Evolutionary conservation across 2,113 vertebrate species (phyloP).

Genomic region (Xyrauchen texanus): DNA sequence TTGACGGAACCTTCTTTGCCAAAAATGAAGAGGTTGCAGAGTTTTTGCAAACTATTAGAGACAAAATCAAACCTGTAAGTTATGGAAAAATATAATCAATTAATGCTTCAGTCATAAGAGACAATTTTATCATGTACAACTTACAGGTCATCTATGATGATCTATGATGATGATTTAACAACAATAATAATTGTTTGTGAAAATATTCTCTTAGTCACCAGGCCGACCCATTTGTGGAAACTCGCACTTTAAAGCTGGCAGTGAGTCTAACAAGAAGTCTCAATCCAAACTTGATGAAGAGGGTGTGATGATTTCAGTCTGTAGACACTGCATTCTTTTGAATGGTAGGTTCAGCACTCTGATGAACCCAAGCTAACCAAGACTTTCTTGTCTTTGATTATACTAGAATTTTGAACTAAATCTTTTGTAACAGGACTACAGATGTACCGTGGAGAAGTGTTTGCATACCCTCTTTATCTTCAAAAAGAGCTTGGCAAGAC

Average conservation of each 20-base stretch:
- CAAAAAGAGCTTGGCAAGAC: conserved; percentile 18
- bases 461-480: conserved; percentile 20
- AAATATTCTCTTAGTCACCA: conserved; percentile 11
- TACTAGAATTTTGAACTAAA: not conserved
- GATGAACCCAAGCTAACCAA: conserved; percentile 10
- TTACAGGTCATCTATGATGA: not conserved
- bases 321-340: conserved; percentile 15
- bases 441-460: conserved; percentile 5
- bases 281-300: conserved; percentile 16
- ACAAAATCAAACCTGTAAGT: conserved; percentile 18
- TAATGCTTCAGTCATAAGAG: conserved; percentile 13
- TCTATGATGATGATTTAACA: conserved; percentile 10
- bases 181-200: conserved; percentile 5
- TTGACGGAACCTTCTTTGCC: conserved; percentile 11
- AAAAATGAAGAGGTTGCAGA: conserved; percentile 12
- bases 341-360: conserved; percentile 8
- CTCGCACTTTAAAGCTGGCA: conserved; percentile 8
- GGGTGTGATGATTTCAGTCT: conserved; percentile 15
- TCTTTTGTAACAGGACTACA: conserved; percentile 12
- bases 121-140: conserved; percentile 13
- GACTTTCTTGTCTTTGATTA: conserved; percentile 20
- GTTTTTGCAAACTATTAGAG: conserved; percentile 16
- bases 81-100: conserved; percentile 6
- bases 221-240: conserved; percentile 9
- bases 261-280: conserved; percentile 14